Evolutionary conservation across 2,888 invertebrate genomes (phyloP).

Genomic region (Phalera bucephala): DNA sequence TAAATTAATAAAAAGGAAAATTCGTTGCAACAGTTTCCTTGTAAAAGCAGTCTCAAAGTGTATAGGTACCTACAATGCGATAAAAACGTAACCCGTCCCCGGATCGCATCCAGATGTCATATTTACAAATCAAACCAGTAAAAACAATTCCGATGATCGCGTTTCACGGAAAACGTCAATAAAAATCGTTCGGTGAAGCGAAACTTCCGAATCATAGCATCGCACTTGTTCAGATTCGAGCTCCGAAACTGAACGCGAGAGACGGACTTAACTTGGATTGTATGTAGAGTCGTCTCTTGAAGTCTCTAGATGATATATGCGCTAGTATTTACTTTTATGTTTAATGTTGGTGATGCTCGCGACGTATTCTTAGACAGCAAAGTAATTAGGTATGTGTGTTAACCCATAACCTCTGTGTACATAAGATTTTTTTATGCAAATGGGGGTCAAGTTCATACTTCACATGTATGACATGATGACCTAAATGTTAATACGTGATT

Average conservation of each 20-base stretch:
- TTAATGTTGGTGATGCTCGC: too few species aligned
- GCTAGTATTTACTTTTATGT: too few species aligned
- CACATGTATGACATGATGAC: too few species aligned
- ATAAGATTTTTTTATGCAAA: too few species aligned
- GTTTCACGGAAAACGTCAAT: conserved; percentile 51
- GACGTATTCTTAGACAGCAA: too few species aligned
- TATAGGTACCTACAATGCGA: neutral
- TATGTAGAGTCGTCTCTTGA: conserved; percentile 5
- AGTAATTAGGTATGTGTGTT: too few species aligned
- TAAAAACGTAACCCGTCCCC: neutral
- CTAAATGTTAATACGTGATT: too few species aligned
- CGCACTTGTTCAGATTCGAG: conserved; percentile 1
- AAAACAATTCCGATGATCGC: conserved; percentile 45
- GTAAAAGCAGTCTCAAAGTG: neutral
- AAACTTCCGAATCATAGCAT: conserved; percentile 21
- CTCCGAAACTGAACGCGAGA: conserved; percentile 12
- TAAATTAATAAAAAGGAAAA: conserved; percentile 3
- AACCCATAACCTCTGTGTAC: too few species aligned
- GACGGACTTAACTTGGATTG: conserved; percentile 35
- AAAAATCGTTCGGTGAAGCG: conserved; percentile 49
- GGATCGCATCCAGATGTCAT: conserved; percentile 30
- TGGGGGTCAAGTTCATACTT: too few species aligned
- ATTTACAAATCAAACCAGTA: conserved; percentile 35
- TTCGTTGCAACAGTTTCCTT: neutral
- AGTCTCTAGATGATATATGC: too few species aligned